A percentile compares a stretch with the other conserved stretches of the same genome.
phyloP scores from a whole-genome alignment of 2,797 vertebrate species.

The Distichodus sexfasciatus region DNA sequence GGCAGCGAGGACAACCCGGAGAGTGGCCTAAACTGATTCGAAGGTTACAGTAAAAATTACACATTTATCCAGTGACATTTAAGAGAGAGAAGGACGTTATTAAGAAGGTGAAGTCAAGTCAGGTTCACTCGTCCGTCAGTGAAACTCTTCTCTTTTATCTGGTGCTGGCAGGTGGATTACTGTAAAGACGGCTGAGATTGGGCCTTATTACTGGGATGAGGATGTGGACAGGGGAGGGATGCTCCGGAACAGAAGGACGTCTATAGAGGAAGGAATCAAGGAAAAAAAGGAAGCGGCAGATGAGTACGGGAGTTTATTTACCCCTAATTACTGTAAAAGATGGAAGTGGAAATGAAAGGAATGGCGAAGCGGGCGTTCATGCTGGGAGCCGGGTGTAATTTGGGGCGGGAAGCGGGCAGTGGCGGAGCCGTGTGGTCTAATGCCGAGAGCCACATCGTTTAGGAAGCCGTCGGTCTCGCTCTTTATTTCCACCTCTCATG shows the following conservation, averaged over 20 bases:
- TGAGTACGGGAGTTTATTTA: slow-evolving; percentile 27
- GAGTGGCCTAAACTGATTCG: slow-evolving; percentile 12
- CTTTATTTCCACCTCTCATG: slow-evolving; percentile 21
- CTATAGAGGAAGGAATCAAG: neutral
- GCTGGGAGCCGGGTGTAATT: neutral
- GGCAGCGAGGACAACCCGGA: slow-evolving; percentile 29
- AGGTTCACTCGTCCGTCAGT: slow-evolving; percentile 34
- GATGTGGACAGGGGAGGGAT: too few relatives aligned
- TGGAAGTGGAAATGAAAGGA: neutral
- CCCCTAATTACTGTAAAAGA: neutral
- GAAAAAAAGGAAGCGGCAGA: neutral
- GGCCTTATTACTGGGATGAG: slow-evolving; percentile 27
- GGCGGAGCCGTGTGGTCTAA: neutral
- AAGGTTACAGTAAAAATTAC: slow-evolving; percentile 38
- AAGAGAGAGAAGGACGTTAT: slow-evolving; percentile 42
- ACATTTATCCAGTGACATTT: slow-evolving; percentile 52
- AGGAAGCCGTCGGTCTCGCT: slow-evolving; percentile 9
- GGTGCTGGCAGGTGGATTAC: slow-evolving; percentile 18
- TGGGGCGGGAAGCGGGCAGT: too few relatives aligned
- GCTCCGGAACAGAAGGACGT: too few relatives aligned
- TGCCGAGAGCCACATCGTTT: neutral
- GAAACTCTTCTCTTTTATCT: slow-evolving; percentile 43
- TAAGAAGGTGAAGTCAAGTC: slow-evolving; percentile 44
- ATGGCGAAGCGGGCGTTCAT: neutral
- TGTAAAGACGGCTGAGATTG: slow-evolving; percentile 28